phyloP scores from a whole-genome alignment of 2,888 invertebrate species.

The Mythimna lalbum region DNA sequence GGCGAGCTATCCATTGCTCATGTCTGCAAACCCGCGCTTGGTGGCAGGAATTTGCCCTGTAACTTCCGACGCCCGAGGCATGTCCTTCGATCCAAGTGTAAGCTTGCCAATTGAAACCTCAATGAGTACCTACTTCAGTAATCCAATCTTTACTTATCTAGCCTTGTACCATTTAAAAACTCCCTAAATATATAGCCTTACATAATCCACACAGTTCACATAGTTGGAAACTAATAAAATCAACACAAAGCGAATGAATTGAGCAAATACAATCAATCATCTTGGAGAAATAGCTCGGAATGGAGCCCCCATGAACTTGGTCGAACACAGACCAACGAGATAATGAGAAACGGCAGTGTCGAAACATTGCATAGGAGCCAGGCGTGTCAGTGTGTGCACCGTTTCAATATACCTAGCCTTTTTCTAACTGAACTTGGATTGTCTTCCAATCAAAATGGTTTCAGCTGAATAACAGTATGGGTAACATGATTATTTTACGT shows the following conservation, averaged over 20 bases:
- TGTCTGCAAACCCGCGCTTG: no score
- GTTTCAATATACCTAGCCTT: not conserved
- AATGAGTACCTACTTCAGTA: not conserved
- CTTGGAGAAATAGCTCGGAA: constrained; percentile 6
- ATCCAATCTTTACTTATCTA: not conserved
- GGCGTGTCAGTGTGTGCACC: not conserved
- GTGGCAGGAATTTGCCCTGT: no score
- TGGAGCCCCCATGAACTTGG: constrained; percentile 27
- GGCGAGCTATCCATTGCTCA: no score
- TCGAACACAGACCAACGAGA: constrained; percentile 2
- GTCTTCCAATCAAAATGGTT: not conserved
- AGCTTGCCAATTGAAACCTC: not conserved
- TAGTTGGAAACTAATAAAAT: constrained; percentile 16
- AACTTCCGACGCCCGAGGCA: no score
- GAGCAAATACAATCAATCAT: constrained; percentile 26
- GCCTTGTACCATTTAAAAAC: constrained; percentile 1
- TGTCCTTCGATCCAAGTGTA: not conserved
- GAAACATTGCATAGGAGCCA: not conserved
- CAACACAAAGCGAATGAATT: constrained; percentile 16
- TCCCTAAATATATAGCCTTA: not conserved
- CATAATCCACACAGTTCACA: not conserved
- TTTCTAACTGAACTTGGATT: not conserved
- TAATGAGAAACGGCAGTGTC: not conserved
- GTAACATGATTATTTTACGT: no score
- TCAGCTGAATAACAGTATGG: no score